Conservation (phyloP, 2,797 vertebrate species). For the Melanotaenia boesemani region DNA sequence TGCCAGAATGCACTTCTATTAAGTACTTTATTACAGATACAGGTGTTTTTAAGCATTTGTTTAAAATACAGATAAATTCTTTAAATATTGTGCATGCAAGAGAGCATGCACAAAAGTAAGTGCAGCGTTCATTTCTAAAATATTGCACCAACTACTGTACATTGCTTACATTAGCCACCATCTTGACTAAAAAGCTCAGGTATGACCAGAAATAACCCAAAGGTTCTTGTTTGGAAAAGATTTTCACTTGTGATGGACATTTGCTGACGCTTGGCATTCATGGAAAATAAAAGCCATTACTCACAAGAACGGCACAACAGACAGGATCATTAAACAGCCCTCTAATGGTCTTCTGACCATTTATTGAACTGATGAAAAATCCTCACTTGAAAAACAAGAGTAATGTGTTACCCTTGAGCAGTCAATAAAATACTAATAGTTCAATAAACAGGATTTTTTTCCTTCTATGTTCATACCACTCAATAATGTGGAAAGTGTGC, state of each 20-base stretch:
- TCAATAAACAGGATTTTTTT: slow-evolving; percentile 57
- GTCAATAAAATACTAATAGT: slow-evolving; percentile 73
- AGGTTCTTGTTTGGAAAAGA: slow-evolving; percentile 58
- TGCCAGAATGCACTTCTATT: background rate
- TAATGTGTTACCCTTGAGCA: slow-evolving; percentile 76
- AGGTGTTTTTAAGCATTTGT: too few relatives aligned
- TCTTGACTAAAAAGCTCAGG: slow-evolving; percentile 28
- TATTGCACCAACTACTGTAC: background rate
- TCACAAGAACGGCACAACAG: slow-evolving; percentile 74
- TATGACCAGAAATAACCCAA: slow-evolving; percentile 38
- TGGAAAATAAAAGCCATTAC: slow-evolving; percentile 79
- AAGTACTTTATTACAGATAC: background rate
- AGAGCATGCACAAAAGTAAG: background rate
- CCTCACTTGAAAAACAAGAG: slow-evolving; percentile 72
- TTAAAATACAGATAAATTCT: background rate
- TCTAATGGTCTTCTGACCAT: slow-evolving; percentile 77
- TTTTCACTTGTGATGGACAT: slow-evolving; percentile 66
- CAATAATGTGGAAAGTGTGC: slow-evolving; percentile 25
- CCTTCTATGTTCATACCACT: slow-evolving; percentile 23
- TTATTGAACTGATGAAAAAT: slow-evolving; percentile 83
- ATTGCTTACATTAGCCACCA: slow-evolving; percentile 34
- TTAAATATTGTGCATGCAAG: background rate
- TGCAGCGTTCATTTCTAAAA: slow-evolving; percentile 5
- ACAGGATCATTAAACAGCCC: slow-evolving; percentile 81
- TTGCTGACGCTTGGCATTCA: slow-evolving; percentile 75